Percentiles rank a stretch among this genome's conserved stretches.
These are phyloP conservation scores for Phocides pigmalion DNA, from an alignment of 1,140 invertebrate genomes.

Conservation along the genomic window DNA sequence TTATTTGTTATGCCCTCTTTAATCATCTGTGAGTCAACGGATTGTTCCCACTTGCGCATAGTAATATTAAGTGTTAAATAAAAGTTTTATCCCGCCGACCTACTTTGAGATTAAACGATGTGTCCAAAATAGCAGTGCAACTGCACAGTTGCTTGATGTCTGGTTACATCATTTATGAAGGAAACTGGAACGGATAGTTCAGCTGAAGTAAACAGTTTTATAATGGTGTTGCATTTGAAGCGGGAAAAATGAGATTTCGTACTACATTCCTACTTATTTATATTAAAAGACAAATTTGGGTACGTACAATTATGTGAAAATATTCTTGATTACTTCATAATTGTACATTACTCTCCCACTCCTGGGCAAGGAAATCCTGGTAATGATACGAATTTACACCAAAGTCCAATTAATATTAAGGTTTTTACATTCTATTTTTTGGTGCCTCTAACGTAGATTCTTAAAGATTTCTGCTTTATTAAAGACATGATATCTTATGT, in stretches of 20 bases:
- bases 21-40: constrained; percentile 61
- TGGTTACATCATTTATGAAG: constrained; percentile 34
- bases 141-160: constrained; percentile 32
- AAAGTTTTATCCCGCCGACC: constrained; percentile 10
- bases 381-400: too few relatives aligned
- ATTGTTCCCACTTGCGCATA: constrained; percentile 14
- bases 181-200: constrained; percentile 25
- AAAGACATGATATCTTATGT: too few relatives aligned
- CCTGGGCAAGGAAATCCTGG: too few relatives aligned
- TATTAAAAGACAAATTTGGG: too few relatives aligned
- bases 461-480: too few relatives aligned
- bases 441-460: too few relatives aligned
- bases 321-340: too few relatives aligned
- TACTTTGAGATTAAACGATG: constrained; percentile 26
- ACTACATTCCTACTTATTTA: too few relatives aligned
- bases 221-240: constrained; percentile 21
- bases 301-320: too few relatives aligned
- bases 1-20: constrained; percentile 69
- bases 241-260: constrained; percentile 3
- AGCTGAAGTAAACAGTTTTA: constrained; percentile 23
- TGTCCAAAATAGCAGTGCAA: constrained; percentile 30
- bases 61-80: constrained; percentile 16
- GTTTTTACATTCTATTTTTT: too few relatives aligned
- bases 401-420: too few relatives aligned
- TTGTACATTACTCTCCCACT: too few relatives aligned